Evolutionary conservation across 2,888 invertebrate genomes (phyloP).

Genomic region (Stenchaetothrips biformis): DNA sequence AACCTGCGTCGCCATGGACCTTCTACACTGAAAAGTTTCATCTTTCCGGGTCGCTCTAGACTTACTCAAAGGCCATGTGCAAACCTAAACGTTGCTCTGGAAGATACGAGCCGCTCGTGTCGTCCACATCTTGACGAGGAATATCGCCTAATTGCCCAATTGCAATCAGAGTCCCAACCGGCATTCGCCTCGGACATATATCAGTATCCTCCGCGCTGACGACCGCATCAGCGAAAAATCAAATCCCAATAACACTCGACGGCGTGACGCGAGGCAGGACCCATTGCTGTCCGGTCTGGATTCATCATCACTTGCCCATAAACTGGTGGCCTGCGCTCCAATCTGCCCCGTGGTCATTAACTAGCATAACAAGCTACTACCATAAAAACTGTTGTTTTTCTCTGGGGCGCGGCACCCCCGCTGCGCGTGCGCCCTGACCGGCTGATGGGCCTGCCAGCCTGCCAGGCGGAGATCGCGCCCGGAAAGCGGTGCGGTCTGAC

Average conservation of each 20-base stretch:
- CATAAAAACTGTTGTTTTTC: constrained; percentile 23
- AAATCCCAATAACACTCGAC: background rate
- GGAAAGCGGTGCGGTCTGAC: background rate
- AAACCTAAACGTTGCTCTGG: too few relatives aligned
- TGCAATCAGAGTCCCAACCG: too few relatives aligned
- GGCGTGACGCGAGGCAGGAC: background rate
- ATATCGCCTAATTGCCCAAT: too few relatives aligned
- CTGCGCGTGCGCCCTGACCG: background rate
- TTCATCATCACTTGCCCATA: background rate
- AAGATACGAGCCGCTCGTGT: too few relatives aligned
- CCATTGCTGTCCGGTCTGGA: background rate
- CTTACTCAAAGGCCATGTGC: too few relatives aligned
- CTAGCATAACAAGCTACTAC: constrained; percentile 24
- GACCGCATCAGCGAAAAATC: background rate
- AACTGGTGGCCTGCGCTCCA: background rate
- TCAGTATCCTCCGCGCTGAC: background rate
- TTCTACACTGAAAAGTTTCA: too few relatives aligned
- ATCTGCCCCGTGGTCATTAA: constrained; percentile 12
- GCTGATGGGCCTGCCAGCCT: background rate
- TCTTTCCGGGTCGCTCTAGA: too few relatives aligned
- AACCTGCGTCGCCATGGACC: too few relatives aligned
- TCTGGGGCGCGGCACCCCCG: background rate
- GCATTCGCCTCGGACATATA: too few relatives aligned
- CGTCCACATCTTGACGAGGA: too few relatives aligned
- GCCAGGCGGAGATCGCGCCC: background rate